Base-by-base conservation (phyloP, 2,113 vertebrate genomes). In the Monarcha castaneiventris region DNA sequence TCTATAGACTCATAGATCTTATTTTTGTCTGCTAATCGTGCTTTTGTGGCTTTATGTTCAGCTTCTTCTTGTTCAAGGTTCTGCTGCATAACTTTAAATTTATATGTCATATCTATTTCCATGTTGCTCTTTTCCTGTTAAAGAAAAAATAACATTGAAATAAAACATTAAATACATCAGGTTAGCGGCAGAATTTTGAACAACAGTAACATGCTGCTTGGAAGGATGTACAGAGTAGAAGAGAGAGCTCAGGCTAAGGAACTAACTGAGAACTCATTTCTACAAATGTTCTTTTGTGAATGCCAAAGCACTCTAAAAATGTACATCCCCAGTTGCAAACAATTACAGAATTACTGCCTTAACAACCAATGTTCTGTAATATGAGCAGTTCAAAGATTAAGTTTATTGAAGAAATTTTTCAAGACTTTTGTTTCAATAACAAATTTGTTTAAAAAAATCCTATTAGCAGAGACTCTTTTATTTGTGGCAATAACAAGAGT, bases 41-140 rank as follows among this genome's bases (percentile, higher is more conserved):
- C 98, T 97, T 99, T 99, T 89, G 99, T 99, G 92, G 99, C 98
- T 97, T 99, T 99, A 76, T 99, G 99, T 48, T 99, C 98, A 6
- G 98, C 97, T 97, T 99, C 99, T 94, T 99, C 99, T 96, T 99
- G 99, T 93, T 99, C 99, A 91, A 99, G 97, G 89, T 98, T 98
- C 97, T 99, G 99, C 97, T 99, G 99, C 96, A 99, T 97, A 72
- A 99, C 98, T 98, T 99, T 99, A 84, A 99, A 98, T 97, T 99
- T 99, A 91, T 99, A 99, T 23, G 99, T 99, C 98, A 99, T 98
- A 94, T 99, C 99, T 85, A 99, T 99, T 98, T 99, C 99, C 97
- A 99, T 98, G 96, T 99, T 99, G 98, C 98, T 99, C 97, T 99
- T 99, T 97, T 99, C 99, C 99, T 99, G 94, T 68, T 95, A 32